These are phyloP conservation scores for Erebia palarica DNA, from an alignment of 2,888 invertebrate genomes.

Conservation along the genomic window DNA sequence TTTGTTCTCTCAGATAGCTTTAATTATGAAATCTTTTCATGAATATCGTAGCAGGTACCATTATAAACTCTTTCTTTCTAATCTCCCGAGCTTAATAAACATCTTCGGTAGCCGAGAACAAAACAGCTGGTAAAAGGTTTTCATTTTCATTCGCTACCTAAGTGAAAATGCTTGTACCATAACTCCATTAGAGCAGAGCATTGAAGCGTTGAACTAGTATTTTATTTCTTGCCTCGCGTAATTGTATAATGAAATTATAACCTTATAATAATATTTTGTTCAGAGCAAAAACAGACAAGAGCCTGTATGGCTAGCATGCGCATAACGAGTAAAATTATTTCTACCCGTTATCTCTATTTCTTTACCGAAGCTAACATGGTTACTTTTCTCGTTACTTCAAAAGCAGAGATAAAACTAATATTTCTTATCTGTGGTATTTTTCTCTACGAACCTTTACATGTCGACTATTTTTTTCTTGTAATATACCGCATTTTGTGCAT, in stretches of 20 bases:
- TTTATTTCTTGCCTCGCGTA: slow-evolving; percentile 6
- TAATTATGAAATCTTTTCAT: not conserved
- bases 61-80: slow-evolving; percentile 15
- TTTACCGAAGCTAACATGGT: too few relatives aligned
- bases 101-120: slow-evolving; percentile 19
- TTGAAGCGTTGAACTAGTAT: slow-evolving; percentile 21
- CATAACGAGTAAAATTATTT: too few relatives aligned
- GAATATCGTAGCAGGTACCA: slow-evolving; percentile 1
- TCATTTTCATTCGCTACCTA: slow-evolving; percentile 22
- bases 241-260: not conserved
- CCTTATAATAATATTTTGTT: not conserved
- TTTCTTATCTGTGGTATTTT: too few relatives aligned
- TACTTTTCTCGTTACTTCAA: too few relatives aligned
- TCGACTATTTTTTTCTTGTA: too few relatives aligned
- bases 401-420: too few relatives aligned
- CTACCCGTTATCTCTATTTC: too few relatives aligned
- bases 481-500: too few relatives aligned
- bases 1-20: not conserved
- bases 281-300: too few relatives aligned
- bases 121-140: slow-evolving; percentile 22
- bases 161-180: slow-evolving; percentile 30
- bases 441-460: too few relatives aligned
- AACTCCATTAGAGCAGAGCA: slow-evolving; percentile 26
- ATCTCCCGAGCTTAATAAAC: slow-evolving; percentile 16
- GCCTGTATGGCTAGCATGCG: too few relatives aligned